phyloP scores from a whole-genome alignment of 2,113 vertebrate species.

The Salvelinus namaycush region DNA sequence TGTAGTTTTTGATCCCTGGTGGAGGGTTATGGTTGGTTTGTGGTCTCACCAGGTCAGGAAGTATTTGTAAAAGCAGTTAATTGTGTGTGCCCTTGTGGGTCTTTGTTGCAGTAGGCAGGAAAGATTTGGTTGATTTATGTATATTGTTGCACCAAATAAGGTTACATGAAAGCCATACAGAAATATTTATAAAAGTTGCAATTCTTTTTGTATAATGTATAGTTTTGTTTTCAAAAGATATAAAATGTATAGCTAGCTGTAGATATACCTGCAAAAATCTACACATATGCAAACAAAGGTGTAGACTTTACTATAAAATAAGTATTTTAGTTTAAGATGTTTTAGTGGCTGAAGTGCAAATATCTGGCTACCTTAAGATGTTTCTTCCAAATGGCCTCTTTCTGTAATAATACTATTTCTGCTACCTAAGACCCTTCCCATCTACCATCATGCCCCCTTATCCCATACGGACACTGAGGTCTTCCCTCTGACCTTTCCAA shows the following conservation, averaged over 20 bases:
- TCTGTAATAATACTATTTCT: slow-evolving; percentile 19
- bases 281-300: slow-evolving; percentile 36
- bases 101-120: slow-evolving; percentile 43
- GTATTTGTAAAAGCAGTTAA: not conserved
- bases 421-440: slow-evolving; percentile 18
- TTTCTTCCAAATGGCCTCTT: slow-evolving; percentile 47
- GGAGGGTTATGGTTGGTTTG: not conserved
- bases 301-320: slow-evolving; percentile 1
- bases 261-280: slow-evolving; percentile 25
- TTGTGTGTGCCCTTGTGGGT: not conserved
- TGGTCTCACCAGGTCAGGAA: not conserved
- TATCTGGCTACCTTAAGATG: not conserved
- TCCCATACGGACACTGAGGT: slow-evolving; percentile 29
- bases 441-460: slow-evolving; percentile 47
- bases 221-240: slow-evolving; percentile 15
- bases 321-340: slow-evolving; percentile 10
- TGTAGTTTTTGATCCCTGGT: not conserved
- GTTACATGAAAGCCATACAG: slow-evolving; percentile 72
- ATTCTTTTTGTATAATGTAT: slow-evolving; percentile 73
- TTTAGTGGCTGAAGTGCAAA: not conserved
- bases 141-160: slow-evolving; percentile 65
- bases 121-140: slow-evolving; percentile 47
- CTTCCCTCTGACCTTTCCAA: slow-evolving; percentile 32
- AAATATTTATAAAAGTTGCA: slow-evolving; percentile 62
- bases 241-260: no score